These are phyloP conservation scores for Plectropomus leopardus DNA, from an alignment of 2,113 vertebrate genomes.

Conservation along the genomic window DNA sequence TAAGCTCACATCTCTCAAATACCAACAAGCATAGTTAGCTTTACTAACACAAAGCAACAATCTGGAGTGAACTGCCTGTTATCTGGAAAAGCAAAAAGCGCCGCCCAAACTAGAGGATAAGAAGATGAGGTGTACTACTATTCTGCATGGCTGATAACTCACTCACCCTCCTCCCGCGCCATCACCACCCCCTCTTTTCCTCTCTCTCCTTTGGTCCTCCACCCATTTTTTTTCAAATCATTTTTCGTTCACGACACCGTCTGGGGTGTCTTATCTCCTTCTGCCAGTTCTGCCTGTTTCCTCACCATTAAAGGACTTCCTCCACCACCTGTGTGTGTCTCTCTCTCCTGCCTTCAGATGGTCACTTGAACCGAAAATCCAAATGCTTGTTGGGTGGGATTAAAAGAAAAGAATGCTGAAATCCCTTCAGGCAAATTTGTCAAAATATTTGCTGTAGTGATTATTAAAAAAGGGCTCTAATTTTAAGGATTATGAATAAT, in stretches of 20 bases:
- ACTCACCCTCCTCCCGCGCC: constrained; percentile 30
- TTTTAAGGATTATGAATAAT: constrained; percentile 47
- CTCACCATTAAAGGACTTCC: constrained; percentile 79
- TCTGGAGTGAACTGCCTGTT: constrained; percentile 50
- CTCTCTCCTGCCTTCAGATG: constrained; percentile 17
- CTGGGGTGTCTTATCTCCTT: constrained; percentile 76
- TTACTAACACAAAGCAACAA: constrained; percentile 30
- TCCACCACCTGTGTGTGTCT: constrained; percentile 51
- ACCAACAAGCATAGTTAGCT: constrained; percentile 40
- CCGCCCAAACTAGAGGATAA: constrained; percentile 54
- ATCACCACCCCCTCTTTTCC: neutral
- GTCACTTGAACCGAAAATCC: constrained; percentile 23
- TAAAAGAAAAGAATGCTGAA: constrained; percentile 1
- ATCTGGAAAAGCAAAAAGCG: constrained; percentile 40
- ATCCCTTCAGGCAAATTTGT: neutral
- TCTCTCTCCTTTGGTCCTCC: constrained; percentile 50
- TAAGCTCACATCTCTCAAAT: constrained; percentile 18
- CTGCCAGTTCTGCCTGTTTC: constrained; percentile 80
- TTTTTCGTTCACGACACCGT: constrained; percentile 64
- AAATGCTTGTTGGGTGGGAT: neutral
- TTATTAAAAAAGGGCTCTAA: neutral
- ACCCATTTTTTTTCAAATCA: constrained; percentile 57
- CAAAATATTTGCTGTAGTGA: neutral
- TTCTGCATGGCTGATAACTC: constrained; percentile 80
- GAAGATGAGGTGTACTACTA: constrained; percentile 63